A percentile compares a stretch with the other conserved stretches of the same genome.
Conservation (phyloP, 1,140 invertebrate species). For the Neodiprion fabricii region DNA sequence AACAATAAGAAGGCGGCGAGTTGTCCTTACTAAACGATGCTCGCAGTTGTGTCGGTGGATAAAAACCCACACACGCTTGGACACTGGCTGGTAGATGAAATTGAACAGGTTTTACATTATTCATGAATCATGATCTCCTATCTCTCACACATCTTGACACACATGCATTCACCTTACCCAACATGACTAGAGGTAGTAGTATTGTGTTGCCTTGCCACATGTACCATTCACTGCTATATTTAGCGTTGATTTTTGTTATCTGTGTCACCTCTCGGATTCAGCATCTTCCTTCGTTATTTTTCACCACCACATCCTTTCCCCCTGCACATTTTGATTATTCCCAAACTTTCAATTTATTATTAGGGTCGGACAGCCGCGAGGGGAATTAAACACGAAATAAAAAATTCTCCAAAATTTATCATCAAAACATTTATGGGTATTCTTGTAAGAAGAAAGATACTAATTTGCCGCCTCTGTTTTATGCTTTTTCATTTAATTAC, state of each 20-base stretch:
- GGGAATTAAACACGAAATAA: too few relatives aligned
- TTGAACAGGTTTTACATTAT: slow-evolving; percentile 34
- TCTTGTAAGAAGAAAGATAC: too few relatives aligned
- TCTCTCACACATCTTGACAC: slow-evolving; percentile 19
- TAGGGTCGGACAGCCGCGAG: too few relatives aligned
- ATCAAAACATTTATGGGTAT: too few relatives aligned
- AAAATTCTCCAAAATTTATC: too few relatives aligned
- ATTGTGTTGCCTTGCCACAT: slow-evolving; percentile 33
- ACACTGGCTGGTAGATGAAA: neutral
- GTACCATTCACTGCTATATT: slow-evolving; percentile 54
- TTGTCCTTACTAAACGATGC: too few relatives aligned
- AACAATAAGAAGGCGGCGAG: too few relatives aligned
- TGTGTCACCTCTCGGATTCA: slow-evolving; percentile 27
- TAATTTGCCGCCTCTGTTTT: too few relatives aligned
- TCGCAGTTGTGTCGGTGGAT: neutral
- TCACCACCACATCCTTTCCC: neutral
- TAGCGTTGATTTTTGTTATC: slow-evolving; percentile 40
- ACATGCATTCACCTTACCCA: slow-evolving; percentile 21
- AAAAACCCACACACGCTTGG: neutral
- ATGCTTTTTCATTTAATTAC: too few relatives aligned
- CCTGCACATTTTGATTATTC: neutral
- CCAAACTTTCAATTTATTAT: too few relatives aligned
- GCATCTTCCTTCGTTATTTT: neutral
- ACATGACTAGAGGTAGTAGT: slow-evolving; percentile 9
- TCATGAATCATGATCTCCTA: slow-evolving; percentile 35